Base-by-base conservation (phyloP, 1,140 invertebrate species). In the Planococcus citri region DNA sequence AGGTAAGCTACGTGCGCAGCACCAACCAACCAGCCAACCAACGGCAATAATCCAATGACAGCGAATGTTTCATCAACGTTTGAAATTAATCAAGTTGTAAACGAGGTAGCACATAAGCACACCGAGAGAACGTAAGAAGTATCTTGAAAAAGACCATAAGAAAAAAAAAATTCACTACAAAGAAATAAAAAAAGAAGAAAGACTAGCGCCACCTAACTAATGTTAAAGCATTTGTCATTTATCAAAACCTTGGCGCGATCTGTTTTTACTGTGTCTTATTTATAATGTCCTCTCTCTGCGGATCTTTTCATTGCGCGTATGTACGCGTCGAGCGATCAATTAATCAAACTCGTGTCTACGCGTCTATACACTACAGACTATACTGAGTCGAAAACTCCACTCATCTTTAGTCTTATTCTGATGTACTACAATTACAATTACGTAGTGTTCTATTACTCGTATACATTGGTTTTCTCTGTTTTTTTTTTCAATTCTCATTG, bases 11-110 rank as follows among this genome's bases (percentile, higher is more conserved):
- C n/a, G n/a, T n/a, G n/a, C n/a, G n/a, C n/a, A n/a, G n/a, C n/a
- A n/a, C n/a, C n/a, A n/a, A n/a, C n/a, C n/a, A n/a, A n/a, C n/a
- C n/a, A n/a, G n/a, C n/a, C n/a, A n/a, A n/a, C n/a, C n/a, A 51
- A 14, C 17, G 17, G 41, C 41, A 20, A 33, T 33, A 51, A 51
- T 51, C 2, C 4, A 51, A 51, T 20, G 41, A 51, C 41, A 51
- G 41, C 41, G 12, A 20, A 51, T 51, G 41, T 51, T 33, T 51
- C 41, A 51, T 20, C 41, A 20, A 20, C 41, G 41, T n/a, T 33
- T 51, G n/a, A 51, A 51, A 51, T 51, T 51, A 51, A 51, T 51
- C 41, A 51, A 51, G 12, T 51, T 51, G 41, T 51, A 51, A 51
- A 51, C 41, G 41, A 51, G 41, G 41, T 51, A 51, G 41, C 41